Percentiles rank a stretch among this genome's conserved stretches.
Evolutionary conservation across 1,140 invertebrate species (phyloP).

Genomic region (Conopomorpha cramerella): DNA sequence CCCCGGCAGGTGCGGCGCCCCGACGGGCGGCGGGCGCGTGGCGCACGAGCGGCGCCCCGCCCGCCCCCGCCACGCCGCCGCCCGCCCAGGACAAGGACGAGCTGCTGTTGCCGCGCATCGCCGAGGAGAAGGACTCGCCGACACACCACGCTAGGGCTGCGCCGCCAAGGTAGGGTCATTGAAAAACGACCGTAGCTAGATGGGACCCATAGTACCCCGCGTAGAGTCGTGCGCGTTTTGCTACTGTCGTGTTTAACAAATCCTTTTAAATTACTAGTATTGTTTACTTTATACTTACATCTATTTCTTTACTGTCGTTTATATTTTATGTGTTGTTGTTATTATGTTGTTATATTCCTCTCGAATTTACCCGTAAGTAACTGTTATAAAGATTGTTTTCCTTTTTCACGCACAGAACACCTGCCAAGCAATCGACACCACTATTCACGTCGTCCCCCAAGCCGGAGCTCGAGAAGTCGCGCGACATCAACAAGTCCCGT

Average conservation of each 20-base stretch:
- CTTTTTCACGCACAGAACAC: conserved; percentile 18
- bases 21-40: conserved; percentile 27
- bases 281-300: no score
- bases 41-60: conserved; percentile 27
- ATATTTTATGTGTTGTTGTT: no score
- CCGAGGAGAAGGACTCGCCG: conserved; percentile 84
- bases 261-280: no score
- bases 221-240: no score
- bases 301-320: no score
- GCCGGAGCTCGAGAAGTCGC: conserved; percentile 23
- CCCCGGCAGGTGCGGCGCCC: conserved; percentile 26
- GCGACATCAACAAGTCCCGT: conserved; percentile 5
- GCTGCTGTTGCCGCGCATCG: conserved; percentile 44
- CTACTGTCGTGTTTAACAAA: no score
- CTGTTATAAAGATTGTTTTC: neutral
- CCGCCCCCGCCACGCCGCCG: conserved; percentile 37
- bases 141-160: conserved; percentile 53
- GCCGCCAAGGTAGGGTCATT: conserved; percentile 22
- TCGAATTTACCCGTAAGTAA: no score
- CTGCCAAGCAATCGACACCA: conserved; percentile 33
- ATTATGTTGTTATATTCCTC: no score
- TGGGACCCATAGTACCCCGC: no score
- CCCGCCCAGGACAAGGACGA: conserved; percentile 29
- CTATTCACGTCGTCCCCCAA: conserved; percentile 51
- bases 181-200: no score